These are phyloP conservation scores for Etia nguti DNA, from an alignment of 2,113 vertebrate species.

Conservation along the genomic window DNA sequence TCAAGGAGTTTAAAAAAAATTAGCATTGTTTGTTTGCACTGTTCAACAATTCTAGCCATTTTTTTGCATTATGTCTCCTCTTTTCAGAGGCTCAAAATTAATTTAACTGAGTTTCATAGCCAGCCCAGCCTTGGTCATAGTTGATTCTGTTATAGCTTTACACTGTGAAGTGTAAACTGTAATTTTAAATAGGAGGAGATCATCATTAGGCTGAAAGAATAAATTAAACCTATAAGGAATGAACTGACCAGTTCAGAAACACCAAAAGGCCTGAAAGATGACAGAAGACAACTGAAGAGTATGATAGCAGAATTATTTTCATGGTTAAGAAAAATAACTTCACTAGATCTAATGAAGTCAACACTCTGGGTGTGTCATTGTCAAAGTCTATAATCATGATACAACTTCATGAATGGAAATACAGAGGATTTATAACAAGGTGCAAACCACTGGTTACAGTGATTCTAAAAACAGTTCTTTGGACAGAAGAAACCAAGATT, in stretches of 20 bases:
- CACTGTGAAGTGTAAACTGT: not conserved
- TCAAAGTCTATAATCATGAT: not conserved
- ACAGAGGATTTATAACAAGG: not conserved
- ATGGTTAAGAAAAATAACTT: not conserved
- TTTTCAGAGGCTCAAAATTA: not conserved
- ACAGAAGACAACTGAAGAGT: not conserved
- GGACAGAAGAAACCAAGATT: not conserved
- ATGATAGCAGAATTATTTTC: not conserved
- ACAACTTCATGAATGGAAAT: not conserved
- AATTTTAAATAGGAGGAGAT: not conserved
- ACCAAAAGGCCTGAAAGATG: not conserved
- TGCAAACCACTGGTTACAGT: not conserved
- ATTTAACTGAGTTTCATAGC: not conserved
- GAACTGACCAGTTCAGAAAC: not conserved
- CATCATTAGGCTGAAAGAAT: not conserved
- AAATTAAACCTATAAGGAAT: not conserved
- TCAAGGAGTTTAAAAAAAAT: not conserved
- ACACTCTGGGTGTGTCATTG: not conserved
- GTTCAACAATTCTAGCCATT: not conserved
- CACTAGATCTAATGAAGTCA: not conserved
- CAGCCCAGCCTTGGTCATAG: not conserved
- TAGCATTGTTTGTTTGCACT: not conserved
- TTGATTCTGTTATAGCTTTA: not conserved
- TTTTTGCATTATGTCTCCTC: not conserved
- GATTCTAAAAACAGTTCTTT: not conserved